Conservation (phyloP, 35 echinoderm and acorn worm genomes). For the Hemicentrotus pulcherrimus region DNA sequence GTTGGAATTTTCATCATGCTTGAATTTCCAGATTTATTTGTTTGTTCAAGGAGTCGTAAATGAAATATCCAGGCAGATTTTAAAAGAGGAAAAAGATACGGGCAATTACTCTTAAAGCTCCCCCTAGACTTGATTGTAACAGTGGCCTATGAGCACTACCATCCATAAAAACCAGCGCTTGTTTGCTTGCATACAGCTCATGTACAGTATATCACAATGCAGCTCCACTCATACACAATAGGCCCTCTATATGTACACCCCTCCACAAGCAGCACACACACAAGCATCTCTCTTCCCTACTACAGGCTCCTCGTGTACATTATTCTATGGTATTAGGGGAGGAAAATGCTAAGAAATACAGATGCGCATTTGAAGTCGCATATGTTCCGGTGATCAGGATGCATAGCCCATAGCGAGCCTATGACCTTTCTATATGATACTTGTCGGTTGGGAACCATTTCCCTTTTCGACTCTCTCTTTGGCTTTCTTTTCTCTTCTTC, state of each 20-base stretch:
- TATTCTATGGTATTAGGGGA: background rate
- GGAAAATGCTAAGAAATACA: slow-evolving; percentile 39
- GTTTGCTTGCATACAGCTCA: no score
- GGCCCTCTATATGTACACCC: background rate
- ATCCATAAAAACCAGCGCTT: background rate
- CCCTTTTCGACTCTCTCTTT: background rate
- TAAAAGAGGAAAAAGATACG: background rate
- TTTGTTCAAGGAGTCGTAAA: background rate
- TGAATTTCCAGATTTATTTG: background rate
- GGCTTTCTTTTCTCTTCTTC: background rate
- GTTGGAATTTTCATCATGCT: no score
- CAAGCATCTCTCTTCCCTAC: background rate
- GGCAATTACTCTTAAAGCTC: background rate
- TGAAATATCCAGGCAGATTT: background rate
- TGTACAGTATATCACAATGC: background rate
- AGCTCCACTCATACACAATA: slow-evolving; percentile 5
- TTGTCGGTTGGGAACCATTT: slow-evolving; percentile 35
- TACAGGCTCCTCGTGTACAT: background rate
- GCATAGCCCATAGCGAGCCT: slow-evolving; percentile 14
- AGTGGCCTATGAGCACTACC: background rate
- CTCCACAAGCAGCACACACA: background rate
- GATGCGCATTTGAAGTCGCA: slow-evolving; percentile 37
- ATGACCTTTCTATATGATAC: slow-evolving; percentile 30
- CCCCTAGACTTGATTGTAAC: background rate
- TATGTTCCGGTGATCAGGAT: slow-evolving; percentile 24